Percentiles rank a stretch among this genome's conserved stretches.
These are phyloP conservation scores for Aphelenchoides besseyi DNA, from an alignment of 1,140 invertebrate species.

Conservation along the genomic window DNA sequence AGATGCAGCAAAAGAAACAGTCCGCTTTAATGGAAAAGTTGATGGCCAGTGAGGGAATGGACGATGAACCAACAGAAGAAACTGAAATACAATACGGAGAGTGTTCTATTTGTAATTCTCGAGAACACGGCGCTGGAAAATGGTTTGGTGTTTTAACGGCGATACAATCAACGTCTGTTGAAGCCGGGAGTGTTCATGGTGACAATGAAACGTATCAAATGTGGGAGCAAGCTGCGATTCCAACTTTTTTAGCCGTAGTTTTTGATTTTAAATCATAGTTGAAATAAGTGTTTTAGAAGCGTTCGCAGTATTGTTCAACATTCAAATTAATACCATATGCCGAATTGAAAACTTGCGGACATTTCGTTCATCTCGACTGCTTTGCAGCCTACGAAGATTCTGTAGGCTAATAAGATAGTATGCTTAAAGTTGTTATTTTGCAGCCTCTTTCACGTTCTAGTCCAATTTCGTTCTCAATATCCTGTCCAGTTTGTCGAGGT, in stretches of 20 bases:
- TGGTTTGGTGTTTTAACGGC: background rate
- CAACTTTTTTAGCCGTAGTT: background rate
- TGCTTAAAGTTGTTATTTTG: no score
- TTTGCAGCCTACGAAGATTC: conserved; percentile 17
- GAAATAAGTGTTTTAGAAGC: no score
- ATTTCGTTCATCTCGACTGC: conserved; percentile 20
- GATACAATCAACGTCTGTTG: background rate
- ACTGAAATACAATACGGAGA: background rate
- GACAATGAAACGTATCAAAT: background rate
- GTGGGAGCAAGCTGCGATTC: background rate
- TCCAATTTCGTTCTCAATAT: background rate
- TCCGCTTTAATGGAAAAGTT: conserved; percentile 14
- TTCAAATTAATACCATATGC: background rate
- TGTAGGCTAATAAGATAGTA: no score
- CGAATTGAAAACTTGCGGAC: conserved; percentile 18
- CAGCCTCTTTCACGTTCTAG: no score
- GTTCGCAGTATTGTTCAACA: background rate
- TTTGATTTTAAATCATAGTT: conserved; percentile 2
- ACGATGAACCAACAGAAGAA: background rate
- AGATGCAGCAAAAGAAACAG: background rate
- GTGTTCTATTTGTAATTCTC: conserved; percentile 13
- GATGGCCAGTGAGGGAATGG: background rate
- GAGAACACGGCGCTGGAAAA: background rate
- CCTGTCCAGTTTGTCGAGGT: conserved; percentile 26
- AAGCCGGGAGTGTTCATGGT: background rate